A percentile compares a stretch with the other conserved stretches of the same genome.
These are phyloP conservation scores for Tichodroma muraria DNA, from an alignment of 2,113 vertebrate genomes.

Conservation along the genomic window DNA sequence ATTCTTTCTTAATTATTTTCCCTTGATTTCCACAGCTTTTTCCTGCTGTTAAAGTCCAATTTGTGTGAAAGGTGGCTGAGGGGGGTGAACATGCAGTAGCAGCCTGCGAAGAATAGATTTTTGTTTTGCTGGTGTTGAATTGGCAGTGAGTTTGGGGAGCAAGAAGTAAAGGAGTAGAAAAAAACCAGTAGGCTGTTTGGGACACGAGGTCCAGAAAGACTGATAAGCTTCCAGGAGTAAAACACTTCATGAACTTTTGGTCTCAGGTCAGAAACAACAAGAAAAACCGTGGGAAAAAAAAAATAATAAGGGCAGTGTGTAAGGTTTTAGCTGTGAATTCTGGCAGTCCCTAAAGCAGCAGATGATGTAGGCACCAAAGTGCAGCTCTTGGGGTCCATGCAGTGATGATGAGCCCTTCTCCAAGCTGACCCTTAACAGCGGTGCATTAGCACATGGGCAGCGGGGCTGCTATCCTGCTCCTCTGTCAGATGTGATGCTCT, in stretches of 20 bases:
- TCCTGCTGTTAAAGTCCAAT: neutral
- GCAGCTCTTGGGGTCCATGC: neutral
- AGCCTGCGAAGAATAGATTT: neutral
- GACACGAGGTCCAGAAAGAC: neutral
- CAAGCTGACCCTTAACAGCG: neutral
- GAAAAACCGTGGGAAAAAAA: no score
- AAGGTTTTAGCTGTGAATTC: neutral
- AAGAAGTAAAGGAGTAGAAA: neutral
- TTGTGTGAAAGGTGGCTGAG: neutral
- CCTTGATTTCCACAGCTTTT: neutral
- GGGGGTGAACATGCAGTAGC: neutral
- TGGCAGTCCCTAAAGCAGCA: neutral
- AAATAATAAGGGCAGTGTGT: neutral
- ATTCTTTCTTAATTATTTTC: constrained; percentile 63
- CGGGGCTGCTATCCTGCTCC: neutral
- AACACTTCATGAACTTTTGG: neutral
- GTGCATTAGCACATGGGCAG: neutral
- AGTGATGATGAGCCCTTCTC: neutral
- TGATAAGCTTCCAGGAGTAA: neutral
- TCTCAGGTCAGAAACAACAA: neutral
- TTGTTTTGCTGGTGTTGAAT: neutral
- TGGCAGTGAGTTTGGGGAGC: neutral
- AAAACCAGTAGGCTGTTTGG: neutral
- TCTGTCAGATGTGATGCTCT: neutral
- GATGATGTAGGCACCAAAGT: neutral